Evolutionary conservation across 2,113 vertebrate species (phyloP).

Genomic region (Lagopus leucura): DNA sequence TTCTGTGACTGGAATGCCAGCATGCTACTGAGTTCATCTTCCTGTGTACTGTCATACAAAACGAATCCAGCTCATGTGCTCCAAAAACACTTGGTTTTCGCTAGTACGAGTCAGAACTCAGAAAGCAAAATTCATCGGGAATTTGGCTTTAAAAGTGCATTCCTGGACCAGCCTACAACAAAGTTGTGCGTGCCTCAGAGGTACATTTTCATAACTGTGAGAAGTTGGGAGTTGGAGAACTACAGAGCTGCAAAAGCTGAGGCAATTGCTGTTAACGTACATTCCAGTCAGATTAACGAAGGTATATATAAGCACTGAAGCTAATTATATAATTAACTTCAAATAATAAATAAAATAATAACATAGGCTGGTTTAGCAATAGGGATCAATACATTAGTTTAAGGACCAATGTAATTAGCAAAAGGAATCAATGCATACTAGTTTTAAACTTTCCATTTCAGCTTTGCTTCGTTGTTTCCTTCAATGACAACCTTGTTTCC

Average conservation of each 20-base stretch:
- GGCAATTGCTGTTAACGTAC: accelerated
- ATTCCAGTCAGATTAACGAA: accelerated
- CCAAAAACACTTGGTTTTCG: not conserved
- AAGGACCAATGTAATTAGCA: no score
- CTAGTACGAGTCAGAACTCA: accelerated
- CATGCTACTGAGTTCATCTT: not conserved
- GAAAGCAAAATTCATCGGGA: accelerated
- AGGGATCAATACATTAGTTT: no score
- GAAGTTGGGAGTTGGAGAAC: not conserved
- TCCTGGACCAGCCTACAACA: no score
- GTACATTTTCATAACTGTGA: accelerated
- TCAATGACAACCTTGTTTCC: no score
- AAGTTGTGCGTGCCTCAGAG: accelerated
- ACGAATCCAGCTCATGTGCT: accelerated
- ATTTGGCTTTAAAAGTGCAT: not conserved
- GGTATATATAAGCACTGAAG: accelerated
- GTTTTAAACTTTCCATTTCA: no score
- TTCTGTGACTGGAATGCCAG: not conserved
- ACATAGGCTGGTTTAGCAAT: no score
- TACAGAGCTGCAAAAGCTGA: not conserved
- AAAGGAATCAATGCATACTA: no score
- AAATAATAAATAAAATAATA: no score
- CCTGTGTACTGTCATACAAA: not conserved
- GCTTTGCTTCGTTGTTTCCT: no score
- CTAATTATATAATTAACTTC: not conserved